These are phyloP conservation scores for Oryzias celebensis DNA, from an alignment of 2,113 vertebrate species.

Conservation along the genomic window DNA sequence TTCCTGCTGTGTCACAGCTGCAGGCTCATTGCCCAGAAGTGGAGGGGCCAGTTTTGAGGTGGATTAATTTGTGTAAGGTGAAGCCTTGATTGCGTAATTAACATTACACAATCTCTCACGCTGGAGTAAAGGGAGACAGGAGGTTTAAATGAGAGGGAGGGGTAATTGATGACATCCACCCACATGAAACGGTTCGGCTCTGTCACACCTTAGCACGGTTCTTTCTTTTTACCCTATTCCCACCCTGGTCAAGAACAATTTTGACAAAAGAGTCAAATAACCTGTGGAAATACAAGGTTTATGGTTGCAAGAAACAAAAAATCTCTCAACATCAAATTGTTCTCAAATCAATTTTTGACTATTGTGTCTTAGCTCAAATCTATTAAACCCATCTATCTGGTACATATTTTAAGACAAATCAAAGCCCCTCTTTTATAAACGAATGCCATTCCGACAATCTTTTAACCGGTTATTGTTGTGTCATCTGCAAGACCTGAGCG, in stretches of 20 bases:
- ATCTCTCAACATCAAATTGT: too few species aligned
- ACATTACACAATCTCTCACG: slow-evolving; percentile 40
- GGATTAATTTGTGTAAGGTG: slow-evolving; percentile 70
- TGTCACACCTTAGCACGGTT: slow-evolving; percentile 9
- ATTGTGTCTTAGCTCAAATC: not conserved
- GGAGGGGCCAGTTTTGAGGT: slow-evolving; percentile 31
- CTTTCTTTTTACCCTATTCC: slow-evolving; percentile 5
- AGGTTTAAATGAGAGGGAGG: slow-evolving; percentile 16
- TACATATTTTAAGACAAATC: not conserved
- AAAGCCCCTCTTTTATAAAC: not conserved
- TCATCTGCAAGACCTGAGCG: not conserved
- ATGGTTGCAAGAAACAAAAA: too few species aligned
- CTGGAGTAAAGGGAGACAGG: not conserved
- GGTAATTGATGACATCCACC: slow-evolving; percentile 46
- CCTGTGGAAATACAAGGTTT: too few species aligned
- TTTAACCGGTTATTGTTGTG: not conserved
- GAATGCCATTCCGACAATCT: not conserved
- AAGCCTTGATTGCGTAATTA: slow-evolving; percentile 16
- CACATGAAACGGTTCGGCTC: slow-evolving; percentile 3
- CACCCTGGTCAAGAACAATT: not conserved
- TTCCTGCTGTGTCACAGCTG: slow-evolving; percentile 69
- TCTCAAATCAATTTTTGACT: too few species aligned
- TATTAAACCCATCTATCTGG: not conserved
- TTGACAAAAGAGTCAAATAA: not conserved
- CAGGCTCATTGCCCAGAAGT: slow-evolving; percentile 55